A percentile compares a stretch with the other conserved stretches of the same genome.
Evolutionary conservation across 2,888 invertebrate species (phyloP).

Genomic region (Ormyrus nitidulus): DNA sequence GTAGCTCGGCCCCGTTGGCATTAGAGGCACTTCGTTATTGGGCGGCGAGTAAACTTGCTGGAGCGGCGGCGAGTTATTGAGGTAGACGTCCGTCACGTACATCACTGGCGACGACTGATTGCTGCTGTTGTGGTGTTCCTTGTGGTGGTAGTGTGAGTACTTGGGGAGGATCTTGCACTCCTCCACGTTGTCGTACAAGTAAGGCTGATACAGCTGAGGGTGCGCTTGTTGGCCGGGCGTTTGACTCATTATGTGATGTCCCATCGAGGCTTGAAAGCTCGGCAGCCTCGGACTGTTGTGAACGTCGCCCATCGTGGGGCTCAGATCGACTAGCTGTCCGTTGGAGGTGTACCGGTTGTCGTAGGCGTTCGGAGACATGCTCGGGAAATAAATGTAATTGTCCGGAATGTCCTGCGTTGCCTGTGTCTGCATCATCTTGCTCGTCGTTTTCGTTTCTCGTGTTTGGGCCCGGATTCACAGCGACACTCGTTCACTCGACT

Average conservation of each 20-base stretch:
- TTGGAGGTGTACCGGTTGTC: slow-evolving; percentile 68
- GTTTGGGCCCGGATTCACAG: not conserved
- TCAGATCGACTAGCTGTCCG: slow-evolving; percentile 65
- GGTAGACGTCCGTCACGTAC: slow-evolving; percentile 58
- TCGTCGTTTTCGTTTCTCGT: not conserved
- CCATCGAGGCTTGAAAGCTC: slow-evolving; percentile 41
- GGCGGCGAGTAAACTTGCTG: slow-evolving; percentile 56
- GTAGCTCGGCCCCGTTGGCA: slow-evolving; percentile 46
- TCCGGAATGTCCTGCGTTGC: slow-evolving; percentile 64
- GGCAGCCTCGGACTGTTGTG: slow-evolving; percentile 57
- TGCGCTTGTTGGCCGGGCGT: not conserved
- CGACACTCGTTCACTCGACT: no score
- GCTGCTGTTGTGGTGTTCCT: slow-evolving; percentile 57
- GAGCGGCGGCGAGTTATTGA: slow-evolving; percentile 62
- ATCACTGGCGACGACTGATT: slow-evolving; percentile 18
- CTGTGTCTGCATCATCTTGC: slow-evolving; percentile 64
- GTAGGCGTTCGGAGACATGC: slow-evolving; percentile 66
- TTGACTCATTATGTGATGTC: slow-evolving; percentile 28
- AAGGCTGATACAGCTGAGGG: slow-evolving; percentile 55
- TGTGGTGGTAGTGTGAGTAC: slow-evolving; percentile 51
- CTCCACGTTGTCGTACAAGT: slow-evolving; percentile 62
- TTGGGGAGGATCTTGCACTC: slow-evolving; percentile 53
- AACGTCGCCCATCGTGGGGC: slow-evolving; percentile 15
- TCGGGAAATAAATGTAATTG: slow-evolving; percentile 58
- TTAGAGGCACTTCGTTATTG: not conserved